These are phyloP conservation scores for Ammodytes dubius DNA, from an alignment of 2,113 vertebrate genomes.

Conservation along the genomic window DNA sequence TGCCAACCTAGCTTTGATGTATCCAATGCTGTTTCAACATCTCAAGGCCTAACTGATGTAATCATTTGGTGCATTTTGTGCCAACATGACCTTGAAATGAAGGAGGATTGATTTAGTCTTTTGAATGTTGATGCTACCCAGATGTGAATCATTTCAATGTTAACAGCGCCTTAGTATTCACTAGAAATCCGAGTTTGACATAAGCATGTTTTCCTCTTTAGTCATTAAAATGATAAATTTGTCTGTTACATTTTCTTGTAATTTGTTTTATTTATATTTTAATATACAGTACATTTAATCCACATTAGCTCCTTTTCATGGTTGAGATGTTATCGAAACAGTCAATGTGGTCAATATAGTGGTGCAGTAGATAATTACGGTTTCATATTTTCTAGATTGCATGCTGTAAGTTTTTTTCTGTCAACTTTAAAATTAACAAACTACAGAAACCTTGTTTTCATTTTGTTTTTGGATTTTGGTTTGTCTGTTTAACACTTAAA, in stretches of 20 bases:
- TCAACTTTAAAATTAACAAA: slow-evolving; percentile 26
- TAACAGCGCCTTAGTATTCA: slow-evolving; percentile 37
- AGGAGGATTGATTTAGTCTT: slow-evolving; percentile 59
- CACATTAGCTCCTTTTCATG: slow-evolving; percentile 27
- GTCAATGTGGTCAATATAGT: neutral
- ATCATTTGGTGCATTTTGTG: slow-evolving; percentile 59
- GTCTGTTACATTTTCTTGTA: slow-evolving; percentile 13
- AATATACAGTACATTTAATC: slow-evolving; percentile 20
- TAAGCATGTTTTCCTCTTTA: slow-evolving; percentile 51
- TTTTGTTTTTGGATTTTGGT: slow-evolving; percentile 15
- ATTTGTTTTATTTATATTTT: slow-evolving; percentile 51
- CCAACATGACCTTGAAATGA: slow-evolving; percentile 72
- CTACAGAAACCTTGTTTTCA: slow-evolving; percentile 38
- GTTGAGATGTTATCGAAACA: slow-evolving; percentile 20
- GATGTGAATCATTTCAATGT: slow-evolving; percentile 73
- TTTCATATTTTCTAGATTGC: slow-evolving; percentile 39
- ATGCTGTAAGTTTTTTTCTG: neutral
- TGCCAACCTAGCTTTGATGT: slow-evolving; percentile 57
- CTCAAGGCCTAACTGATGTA: slow-evolving; percentile 62
- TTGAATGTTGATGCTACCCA: slow-evolving; percentile 69
- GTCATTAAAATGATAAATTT: slow-evolving; percentile 49
- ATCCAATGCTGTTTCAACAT: slow-evolving; percentile 59
- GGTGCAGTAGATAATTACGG: neutral
- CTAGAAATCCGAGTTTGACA: slow-evolving; percentile 49
- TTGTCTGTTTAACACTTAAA: neutral